These are phyloP conservation scores for Nebria salina DNA, from an alignment of 2,888 invertebrate genomes.

Conservation along the genomic window DNA sequence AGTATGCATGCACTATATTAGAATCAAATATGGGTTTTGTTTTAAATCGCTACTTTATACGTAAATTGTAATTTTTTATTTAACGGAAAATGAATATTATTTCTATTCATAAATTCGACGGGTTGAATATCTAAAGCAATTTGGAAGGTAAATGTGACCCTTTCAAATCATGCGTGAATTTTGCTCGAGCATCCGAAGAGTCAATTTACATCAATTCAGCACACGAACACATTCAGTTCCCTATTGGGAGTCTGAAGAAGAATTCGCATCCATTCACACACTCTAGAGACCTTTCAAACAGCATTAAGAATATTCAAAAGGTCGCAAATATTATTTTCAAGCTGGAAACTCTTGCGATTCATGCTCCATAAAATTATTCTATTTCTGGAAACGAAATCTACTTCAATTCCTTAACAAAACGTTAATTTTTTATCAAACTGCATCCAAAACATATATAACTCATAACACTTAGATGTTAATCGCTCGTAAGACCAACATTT, in stretches of 20 bases:
- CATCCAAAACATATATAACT: too few relatives aligned
- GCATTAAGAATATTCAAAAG: neutral
- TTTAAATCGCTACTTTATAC: neutral
- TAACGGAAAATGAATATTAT: neutral
- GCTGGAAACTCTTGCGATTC: too few relatives aligned
- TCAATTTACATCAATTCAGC: neutral
- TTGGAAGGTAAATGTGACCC: neutral
- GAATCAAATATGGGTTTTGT: neutral
- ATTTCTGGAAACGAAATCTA: too few relatives aligned
- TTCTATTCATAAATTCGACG: too few relatives aligned
- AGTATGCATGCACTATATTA: neutral
- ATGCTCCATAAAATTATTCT: too few relatives aligned
- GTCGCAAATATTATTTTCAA: neutral
- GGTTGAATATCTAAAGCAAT: neutral
- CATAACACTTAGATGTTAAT: too few relatives aligned
- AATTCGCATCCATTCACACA: neutral
- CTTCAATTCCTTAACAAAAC: too few relatives aligned
- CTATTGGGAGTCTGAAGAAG: neutral
- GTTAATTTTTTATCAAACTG: too few relatives aligned
- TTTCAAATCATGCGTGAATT: neutral
- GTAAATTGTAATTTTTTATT: neutral
- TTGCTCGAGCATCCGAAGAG: neutral
- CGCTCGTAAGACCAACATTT: too few relatives aligned
- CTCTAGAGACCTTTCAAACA: neutral
- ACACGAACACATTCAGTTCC: neutral